Percentiles rank a stretch among this genome's conserved stretches.
Evolutionary conservation across 2,888 invertebrate species (phyloP).

Genomic region (Scrobipalpa costella): DNA sequence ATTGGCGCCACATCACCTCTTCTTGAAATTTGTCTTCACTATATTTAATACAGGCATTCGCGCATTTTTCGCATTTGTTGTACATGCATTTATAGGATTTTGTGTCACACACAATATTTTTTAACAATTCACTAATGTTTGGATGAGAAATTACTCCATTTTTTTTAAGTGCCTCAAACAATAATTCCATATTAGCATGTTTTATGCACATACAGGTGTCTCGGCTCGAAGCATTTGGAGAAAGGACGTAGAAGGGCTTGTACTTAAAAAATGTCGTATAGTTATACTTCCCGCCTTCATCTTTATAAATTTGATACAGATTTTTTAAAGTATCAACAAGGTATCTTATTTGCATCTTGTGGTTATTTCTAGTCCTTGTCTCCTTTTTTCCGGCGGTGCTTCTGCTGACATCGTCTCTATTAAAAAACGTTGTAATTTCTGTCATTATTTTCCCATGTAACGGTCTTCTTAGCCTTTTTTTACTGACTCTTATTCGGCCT

Average conservation of each 20-base stretch:
- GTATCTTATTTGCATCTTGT: conserved; percentile 27
- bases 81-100: conserved; percentile 20
- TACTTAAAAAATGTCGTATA: conserved; percentile 26
- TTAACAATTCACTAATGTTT: neutral
- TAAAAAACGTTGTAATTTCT: conserved; percentile 23
- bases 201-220: conserved; percentile 28
- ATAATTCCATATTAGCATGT: conserved; percentile 30
- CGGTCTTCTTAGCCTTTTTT: neutral
- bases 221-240: conserved; percentile 26
- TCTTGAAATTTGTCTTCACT: too few species aligned
- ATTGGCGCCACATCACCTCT: too few species aligned
- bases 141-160: neutral
- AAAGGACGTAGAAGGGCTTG: conserved; percentile 31
- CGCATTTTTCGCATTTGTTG: too few species aligned
- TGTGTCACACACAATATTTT: neutral
- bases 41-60: too few species aligned
- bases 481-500: neutral
- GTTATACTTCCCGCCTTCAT: conserved; percentile 24
- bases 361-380: conserved; percentile 23
- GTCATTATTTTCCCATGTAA: neutral
- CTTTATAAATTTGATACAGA: conserved; percentile 27
- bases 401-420: conserved; percentile 27
- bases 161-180: conserved; percentile 13
- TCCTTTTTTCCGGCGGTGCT: conserved; percentile 28
- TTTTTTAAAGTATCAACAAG: conserved; percentile 23